Base-by-base conservation (phyloP, 2,888 invertebrate genomes). In the Tachina fera region DNA sequence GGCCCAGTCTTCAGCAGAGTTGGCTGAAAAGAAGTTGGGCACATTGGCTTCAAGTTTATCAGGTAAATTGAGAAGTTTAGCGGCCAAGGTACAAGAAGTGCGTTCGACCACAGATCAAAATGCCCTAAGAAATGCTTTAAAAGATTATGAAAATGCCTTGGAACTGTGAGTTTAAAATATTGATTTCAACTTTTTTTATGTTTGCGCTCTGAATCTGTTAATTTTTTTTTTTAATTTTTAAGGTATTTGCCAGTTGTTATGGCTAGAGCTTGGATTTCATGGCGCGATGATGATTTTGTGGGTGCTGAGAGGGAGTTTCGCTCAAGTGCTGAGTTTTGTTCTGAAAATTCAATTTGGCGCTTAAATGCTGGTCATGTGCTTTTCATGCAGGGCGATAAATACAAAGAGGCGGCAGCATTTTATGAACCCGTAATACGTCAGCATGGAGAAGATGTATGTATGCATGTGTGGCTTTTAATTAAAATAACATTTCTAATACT, bases 381-480 rank as follows among this genome's bases (percentile, higher is more conserved):
- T 4, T 99, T 99, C 92, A 99, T 99, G 99, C 99, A 99, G 93
- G 98, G 98, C 91, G 98, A 97, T 91, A 99, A 99, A 92, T 99
- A 98, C 92, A 98, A 98, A 91, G 99, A 99, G 93, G 98, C 99
- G 0, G 97, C 98, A 1, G 98, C 97, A 61, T 99, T 99, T 93
- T 99, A 99, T 92, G 99, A 99, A 90, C 98, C 99, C 0, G 97
- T 99, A 80, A 98, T 99, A 0, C 97, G 98, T 89, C 98, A 98
- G 91, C 97, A 97, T 93, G 98, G 96, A 89, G 97, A 98, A 87
- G 97, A 97, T 91, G 95, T 95, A 91, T 90, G 92, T 56, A 56
- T 22, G 10, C 13, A 13, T 31, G 31, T 58, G 9, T 58, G 14
- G 6, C 49, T 43, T 60, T 67, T 56, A n/a, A 11, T 10, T 14